Percentiles rank a stretch among this genome's conserved stretches.
Evolutionary conservation across 1,140 invertebrate genomes (phyloP).

Genomic region (Oryzaephilus surinamensis): DNA sequence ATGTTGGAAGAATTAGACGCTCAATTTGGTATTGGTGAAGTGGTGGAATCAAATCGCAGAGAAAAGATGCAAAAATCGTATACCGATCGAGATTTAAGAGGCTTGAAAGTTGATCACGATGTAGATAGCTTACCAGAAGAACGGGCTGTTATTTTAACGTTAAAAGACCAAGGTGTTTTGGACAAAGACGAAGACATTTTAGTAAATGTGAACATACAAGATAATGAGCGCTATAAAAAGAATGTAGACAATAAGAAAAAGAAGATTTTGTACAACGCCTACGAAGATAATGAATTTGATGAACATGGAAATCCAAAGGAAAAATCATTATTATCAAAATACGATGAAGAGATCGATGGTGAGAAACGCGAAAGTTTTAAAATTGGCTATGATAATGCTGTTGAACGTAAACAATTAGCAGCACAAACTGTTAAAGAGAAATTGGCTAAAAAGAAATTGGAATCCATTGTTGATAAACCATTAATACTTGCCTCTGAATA

Average conservation of each 20-base stretch:
- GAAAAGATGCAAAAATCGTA: constrained; percentile 54
- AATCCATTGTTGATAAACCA: constrained; percentile 56
- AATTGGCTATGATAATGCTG: constrained; percentile 51
- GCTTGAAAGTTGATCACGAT: constrained; percentile 82
- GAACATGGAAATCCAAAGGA: constrained; percentile 63
- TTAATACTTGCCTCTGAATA: constrained; percentile 79
- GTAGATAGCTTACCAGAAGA: constrained; percentile 74
- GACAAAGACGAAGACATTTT: constrained; percentile 83
- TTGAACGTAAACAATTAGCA: constrained; percentile 39
- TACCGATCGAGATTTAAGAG: constrained; percentile 58
- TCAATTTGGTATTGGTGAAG: constrained; percentile 80
- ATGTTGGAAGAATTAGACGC: constrained; percentile 89
- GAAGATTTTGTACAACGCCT: constrained; percentile 71
- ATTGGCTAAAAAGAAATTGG: constrained; percentile 57
- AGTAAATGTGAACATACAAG: constrained; percentile 92
- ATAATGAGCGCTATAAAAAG: constrained; percentile 84
- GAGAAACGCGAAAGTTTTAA: constrained; percentile 67
- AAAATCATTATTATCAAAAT: constrained; percentile 74
- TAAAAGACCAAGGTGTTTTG: constrained; percentile 87
- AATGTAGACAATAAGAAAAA: constrained; percentile 80
- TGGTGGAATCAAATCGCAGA: constrained; percentile 69
- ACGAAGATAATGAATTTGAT: constrained; percentile 79
- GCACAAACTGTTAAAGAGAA: constrained; percentile 44
- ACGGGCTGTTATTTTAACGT: constrained; percentile 75
- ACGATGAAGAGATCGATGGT: constrained; percentile 91